Base-by-base conservation (phyloP, 2,888 invertebrate genomes). In the Megastigmus dorsalis region DNA sequence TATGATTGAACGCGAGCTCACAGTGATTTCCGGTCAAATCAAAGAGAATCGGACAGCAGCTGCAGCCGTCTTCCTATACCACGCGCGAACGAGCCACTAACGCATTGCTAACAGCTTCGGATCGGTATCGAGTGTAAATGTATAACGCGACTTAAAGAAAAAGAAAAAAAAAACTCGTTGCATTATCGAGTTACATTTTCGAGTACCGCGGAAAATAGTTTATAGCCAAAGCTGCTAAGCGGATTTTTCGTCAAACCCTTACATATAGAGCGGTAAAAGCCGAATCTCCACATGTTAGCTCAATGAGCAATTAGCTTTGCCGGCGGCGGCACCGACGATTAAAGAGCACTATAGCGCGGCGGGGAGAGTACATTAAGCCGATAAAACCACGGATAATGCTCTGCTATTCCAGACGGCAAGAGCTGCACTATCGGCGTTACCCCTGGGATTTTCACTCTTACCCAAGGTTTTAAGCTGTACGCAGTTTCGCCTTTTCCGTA, bases 311-410 rank as follows among this genome's bases (percentile, higher is more conserved):
- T 72, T 72, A 66, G 41, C 43, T 59, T 36, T 2, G 15, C 23
- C n/a, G n/a, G n/a, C n/a, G 4, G 38, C 13, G 28, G 28, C 66
- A 67, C 30, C 18, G 45, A 18, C 60, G 54, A 60, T 54, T 67
- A 73, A 67, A 72, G 65, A 20, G 57, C 28, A 43, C 43, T 66
- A n/a, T n/a, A 43, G 30, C 45, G 59, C 50, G 50, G 10, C 66
- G n/a, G n/a, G n/a, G n/a, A n/a, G n/a, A 72, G 60, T 60, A 52
- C 66, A 72, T 72, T 72, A 66, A 72, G 60, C 72, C 33, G 72
- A 72, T 72, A 66, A 72, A 72, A 59, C 52, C 33, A 59, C 30
- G 52, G 59, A 66, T 72, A 72, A 66, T 59, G 72, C 18, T 43
- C 66, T 33, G 50, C 72, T 60, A 66, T 72, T 66, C 20, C 66